Percentiles rank a stretch among this genome's conserved stretches.
phyloP scores from a whole-genome alignment of 2,113 vertebrate genomes.

The Crocuta crocuta region DNA sequence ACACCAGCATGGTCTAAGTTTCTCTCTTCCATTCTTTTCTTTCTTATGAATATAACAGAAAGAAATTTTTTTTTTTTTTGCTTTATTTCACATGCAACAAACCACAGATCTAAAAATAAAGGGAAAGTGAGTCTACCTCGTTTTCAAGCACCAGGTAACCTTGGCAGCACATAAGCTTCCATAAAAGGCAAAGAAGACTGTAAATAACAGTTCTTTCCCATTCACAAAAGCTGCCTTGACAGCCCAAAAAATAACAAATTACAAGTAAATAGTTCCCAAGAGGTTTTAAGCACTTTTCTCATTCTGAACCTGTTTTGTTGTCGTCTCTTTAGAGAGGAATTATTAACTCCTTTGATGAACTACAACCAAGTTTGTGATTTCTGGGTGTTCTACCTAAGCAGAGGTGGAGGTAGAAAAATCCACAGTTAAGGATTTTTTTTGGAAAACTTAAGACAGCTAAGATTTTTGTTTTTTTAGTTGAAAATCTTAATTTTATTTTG shows the following conservation, averaged over 20 bases:
- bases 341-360: conserved; percentile 68
- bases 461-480: not conserved
- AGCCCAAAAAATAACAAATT: conserved; percentile 76
- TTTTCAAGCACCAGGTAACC: conserved; percentile 56
- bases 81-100: conserved; percentile 66
- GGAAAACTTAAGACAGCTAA: not conserved
- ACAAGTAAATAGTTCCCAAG: conserved; percentile 62
- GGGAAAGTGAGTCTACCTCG: conserved; percentile 43
- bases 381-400: not conserved
- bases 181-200: conserved; percentile 57
- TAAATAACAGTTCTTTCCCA: conserved; percentile 75
- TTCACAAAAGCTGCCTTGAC: conserved; percentile 70
- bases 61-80: conserved; percentile 17
- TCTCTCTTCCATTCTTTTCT: not conserved
- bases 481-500: not conserved
- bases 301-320: conserved; percentile 66
- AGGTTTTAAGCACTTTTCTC: conserved; percentile 68
- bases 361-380: conserved; percentile 40
- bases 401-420: not conserved
- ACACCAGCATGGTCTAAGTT: not conserved
- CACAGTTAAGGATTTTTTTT: not conserved
- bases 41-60: conserved; percentile 59
- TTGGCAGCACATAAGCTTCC: conserved; percentile 55
- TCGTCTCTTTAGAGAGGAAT: conserved; percentile 67
- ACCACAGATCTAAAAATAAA: conserved; percentile 17